Base-by-base conservation (phyloP, 1,140 invertebrate species). In the Bombus terrestris region DNA sequence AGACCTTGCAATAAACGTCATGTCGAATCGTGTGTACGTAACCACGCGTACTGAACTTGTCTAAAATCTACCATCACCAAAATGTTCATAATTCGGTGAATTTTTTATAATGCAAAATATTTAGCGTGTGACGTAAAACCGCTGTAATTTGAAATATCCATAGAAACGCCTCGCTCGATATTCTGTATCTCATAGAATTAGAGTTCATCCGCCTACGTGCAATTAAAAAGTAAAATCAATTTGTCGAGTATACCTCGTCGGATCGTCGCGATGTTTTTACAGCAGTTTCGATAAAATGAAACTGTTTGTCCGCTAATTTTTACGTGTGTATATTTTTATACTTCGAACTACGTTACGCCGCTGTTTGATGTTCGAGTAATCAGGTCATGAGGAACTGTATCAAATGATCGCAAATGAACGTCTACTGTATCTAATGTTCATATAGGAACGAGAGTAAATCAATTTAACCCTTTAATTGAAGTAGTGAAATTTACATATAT, bases 381-480 rank as follows among this genome's bases (percentile, higher is more conserved):
- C 62, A 66, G 62, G 59, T 78, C 76, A 41, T 53, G 25, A 76
- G 13, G 53, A 76, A 37, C 28, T 22, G n/a, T 78, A 64, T 78
- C n/a, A 39, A 80, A 1, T 28, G 53, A 81, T 43, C 9, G 47
- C 22, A 62, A 77, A 32, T 78, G 64, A 77, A 64, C 57, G 22
- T 32, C 75, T 64, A 13, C 57, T 64, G 2, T 8, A 22, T 12
- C 32, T 78, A 25, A 37, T 64, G 4, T 62, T 69, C 41, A 15
- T 75, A 37, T 9, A 22, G 28, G 43, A 80, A 80, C n/a, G 43
- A 69, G 35, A 80, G 18, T 62, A 64, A 43, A 28, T 64, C 39
- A 41, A 43, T 64, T 41, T 18, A 39, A 78, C 18, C 3, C 1
- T 25, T 41, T 62, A 41, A 78, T 39, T 41, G 59, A 64, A 41